Conservation (phyloP, 1,140 invertebrate genomes). For the Conopomorpha cramerella region DNA sequence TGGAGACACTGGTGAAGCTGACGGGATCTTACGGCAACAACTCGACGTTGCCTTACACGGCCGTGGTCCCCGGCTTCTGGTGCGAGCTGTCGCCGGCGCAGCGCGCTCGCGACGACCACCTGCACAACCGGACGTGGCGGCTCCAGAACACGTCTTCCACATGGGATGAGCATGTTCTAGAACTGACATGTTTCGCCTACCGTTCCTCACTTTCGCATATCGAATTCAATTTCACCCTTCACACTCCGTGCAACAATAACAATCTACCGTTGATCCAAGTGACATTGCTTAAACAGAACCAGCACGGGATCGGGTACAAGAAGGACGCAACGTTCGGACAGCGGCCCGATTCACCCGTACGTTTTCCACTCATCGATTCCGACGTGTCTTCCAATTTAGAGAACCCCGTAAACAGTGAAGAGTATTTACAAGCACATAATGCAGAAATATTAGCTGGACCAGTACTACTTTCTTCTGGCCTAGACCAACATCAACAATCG, state of each 20-base stretch:
- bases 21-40: constrained; percentile 55
- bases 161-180: constrained; percentile 91
- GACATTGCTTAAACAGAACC: constrained; percentile 82
- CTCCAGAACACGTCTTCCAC: constrained; percentile 84
- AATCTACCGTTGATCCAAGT: constrained; percentile 75
- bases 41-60: constrained; percentile 72
- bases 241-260: constrained; percentile 67
- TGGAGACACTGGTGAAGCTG: constrained; percentile 37
- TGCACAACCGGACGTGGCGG: constrained; percentile 84
- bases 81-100: constrained; percentile 89
- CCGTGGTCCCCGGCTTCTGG: constrained; percentile 92
- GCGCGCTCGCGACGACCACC: constrained; percentile 80
- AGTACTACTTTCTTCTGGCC: constrained; percentile 75
- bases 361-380: constrained; percentile 59
- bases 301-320: constrained; percentile 69
- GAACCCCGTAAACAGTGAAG: constrained; percentile 78
- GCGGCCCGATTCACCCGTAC: constrained; percentile 64
- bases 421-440: constrained; percentile 84
- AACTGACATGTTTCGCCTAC: constrained; percentile 82
- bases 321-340: constrained; percentile 47
- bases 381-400: constrained; percentile 62
- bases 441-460: constrained; percentile 90
- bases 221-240: constrained; percentile 83
- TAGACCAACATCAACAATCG: constrained; percentile 83
- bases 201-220: constrained; percentile 80